Percentiles rank a stretch among this genome's conserved stretches.
These are phyloP conservation scores for Furnarius figulus DNA, from an alignment of 2,113 vertebrate species.

Conservation along the genomic window DNA sequence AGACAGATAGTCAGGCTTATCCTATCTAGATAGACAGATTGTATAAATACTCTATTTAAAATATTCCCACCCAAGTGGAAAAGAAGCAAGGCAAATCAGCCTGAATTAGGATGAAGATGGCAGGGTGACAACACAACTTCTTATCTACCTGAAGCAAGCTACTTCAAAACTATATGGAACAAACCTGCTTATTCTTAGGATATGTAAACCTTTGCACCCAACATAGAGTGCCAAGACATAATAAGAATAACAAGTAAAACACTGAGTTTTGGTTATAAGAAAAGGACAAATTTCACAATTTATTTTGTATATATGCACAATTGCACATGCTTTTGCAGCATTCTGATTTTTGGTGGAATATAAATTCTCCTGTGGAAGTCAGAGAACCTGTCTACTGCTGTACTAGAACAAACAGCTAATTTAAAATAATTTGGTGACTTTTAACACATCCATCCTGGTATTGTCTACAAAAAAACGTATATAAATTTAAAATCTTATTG, in stretches of 20 bases:
- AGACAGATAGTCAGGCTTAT: slow-evolving; percentile 5
- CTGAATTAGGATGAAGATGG: not conserved
- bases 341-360: not conserved
- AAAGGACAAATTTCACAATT: not conserved
- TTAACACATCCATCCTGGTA: not conserved
- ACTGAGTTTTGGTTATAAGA: not conserved
- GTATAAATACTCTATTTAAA: slow-evolving; percentile 28
- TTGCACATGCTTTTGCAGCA: not conserved
- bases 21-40: not conserved
- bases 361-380: not conserved
- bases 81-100: not conserved
- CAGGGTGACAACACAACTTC: not conserved
- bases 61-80: slow-evolving; percentile 13
- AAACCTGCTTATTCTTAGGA: not conserved
- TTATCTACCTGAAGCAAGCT: not conserved
- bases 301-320: not conserved
- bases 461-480: not conserved
- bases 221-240: not conserved
- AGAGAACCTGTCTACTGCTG: not conserved
- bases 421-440: not conserved
- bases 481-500: not conserved
- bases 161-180: not conserved
- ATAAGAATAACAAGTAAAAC: not conserved
- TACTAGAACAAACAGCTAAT: not conserved
- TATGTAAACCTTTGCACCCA: not conserved